A percentile compares a stretch with the other conserved stretches of the same genome.
Evolutionary conservation across 2,797 vertebrate species (phyloP).

Genomic region (Amazonetta brasiliensis): DNA sequence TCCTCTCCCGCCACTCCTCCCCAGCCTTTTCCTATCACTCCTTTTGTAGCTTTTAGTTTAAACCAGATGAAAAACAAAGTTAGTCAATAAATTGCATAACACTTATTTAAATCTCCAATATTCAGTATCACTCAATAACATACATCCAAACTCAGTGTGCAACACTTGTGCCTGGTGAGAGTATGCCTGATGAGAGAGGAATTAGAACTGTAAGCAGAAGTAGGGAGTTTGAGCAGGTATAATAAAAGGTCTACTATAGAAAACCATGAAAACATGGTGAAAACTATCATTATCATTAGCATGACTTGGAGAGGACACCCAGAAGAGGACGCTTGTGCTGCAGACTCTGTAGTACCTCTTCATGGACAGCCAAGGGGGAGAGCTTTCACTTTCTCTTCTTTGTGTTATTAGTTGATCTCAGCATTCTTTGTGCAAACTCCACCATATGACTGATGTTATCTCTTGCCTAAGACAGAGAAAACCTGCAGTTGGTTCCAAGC

Average conservation of each 20-base stretch:
- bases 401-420: neutral
- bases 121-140: neutral
- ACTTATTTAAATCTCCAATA: neutral
- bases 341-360: neutral
- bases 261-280: neutral
- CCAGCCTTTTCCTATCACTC: neutral
- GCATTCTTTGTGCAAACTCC: neutral
- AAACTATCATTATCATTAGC: neutral
- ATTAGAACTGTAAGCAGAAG: neutral
- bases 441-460: rapidly evolving
- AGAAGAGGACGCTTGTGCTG: neutral
- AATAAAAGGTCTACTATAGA: neutral
- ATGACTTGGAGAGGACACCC: neutral
- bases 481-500: rapidly evolving
- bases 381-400: neutral
- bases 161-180: neutral
- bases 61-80: neutral
- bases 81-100: neutral
- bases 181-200: neutral
- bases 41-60: neutral
- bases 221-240: neutral
- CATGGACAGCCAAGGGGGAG: neutral
- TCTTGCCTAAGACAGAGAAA: neutral
- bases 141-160: neutral
- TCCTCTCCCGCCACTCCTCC: neutral